Percentiles rank a stretch among this genome's conserved stretches.
These are phyloP conservation scores for Drosophila kambysellisi DNA, from an alignment of 2,888 invertebrate genomes.

Conservation along the genomic window DNA sequence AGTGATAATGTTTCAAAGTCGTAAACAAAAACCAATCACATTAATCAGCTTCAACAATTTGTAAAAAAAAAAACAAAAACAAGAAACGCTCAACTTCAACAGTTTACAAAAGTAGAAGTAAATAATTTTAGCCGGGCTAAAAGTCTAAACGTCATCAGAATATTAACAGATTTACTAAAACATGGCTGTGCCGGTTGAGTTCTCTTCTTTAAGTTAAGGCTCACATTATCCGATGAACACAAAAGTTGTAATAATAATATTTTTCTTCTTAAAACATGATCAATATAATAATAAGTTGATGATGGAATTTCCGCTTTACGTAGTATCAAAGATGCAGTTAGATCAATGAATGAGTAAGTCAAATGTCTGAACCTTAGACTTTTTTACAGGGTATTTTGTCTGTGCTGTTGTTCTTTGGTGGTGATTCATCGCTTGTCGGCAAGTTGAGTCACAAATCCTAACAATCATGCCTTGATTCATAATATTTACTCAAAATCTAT, in stretches of 20 bases:
- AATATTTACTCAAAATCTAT: not conserved
- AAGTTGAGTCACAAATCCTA: constrained; percentile 1
- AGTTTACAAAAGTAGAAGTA: constrained; percentile 2
- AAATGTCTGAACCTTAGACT: not conserved
- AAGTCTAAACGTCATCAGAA: not conserved
- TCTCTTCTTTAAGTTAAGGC: not conserved
- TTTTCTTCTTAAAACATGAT: not conserved
- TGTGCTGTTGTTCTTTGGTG: not conserved
- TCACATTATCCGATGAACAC: not conserved
- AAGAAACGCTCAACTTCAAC: constrained; percentile 16
- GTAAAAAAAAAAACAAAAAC: constrained; percentile 4
- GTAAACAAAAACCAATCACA: constrained; percentile 34
- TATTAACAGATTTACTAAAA: no score
- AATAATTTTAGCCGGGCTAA: not conserved
- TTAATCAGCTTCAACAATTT: constrained; percentile 18
- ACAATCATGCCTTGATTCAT: not conserved
- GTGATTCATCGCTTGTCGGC: not conserved
- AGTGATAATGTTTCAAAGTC: constrained; percentile 36
- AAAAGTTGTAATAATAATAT: not conserved
- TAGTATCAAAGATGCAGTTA: not conserved
- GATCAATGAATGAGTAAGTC: not conserved
- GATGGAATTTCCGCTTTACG: not conserved
- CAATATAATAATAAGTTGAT: not conserved
- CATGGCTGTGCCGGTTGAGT: not conserved
- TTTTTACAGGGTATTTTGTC: not conserved